Evolutionary conservation across 2,888 invertebrate genomes (phyloP).

Genomic region (Arrhopalites spinosus): DNA sequence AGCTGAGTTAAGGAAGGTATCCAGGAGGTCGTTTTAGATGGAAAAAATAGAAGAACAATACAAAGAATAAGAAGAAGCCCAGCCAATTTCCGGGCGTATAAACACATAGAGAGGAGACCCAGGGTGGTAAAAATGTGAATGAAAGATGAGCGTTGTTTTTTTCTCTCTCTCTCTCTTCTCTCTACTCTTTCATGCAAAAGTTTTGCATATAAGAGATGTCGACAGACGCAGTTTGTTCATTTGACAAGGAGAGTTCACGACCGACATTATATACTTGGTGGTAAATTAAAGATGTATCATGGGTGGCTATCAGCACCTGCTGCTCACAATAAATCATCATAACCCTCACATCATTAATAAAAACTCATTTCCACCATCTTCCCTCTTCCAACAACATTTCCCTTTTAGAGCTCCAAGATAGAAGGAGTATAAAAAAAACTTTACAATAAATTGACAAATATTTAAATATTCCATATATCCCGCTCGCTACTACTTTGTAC

Average conservation of each 20-base stretch:
- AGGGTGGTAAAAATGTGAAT: neutral
- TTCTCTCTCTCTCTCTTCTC: neutral
- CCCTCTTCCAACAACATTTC: neutral
- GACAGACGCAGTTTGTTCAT: too few species aligned
- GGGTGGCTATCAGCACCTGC: slow-evolving; percentile 12
- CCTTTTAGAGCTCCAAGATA: neutral
- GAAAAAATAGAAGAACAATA: too few species aligned
- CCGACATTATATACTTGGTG: neutral
- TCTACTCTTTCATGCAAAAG: neutral
- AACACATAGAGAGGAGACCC: neutral
- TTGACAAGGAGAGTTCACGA: neutral
- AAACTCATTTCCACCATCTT: neutral
- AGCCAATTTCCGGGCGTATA: too few species aligned
- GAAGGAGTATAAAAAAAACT: neutral
- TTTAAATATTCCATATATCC: too few species aligned
- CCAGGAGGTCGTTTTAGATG: too few species aligned
- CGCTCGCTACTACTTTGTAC: too few species aligned
- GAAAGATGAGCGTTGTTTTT: neutral
- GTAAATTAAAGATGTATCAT: neutral
- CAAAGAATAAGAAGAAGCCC: too few species aligned
- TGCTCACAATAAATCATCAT: slow-evolving; percentile 12
- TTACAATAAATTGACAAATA: too few species aligned
- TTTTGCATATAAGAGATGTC: neutral
- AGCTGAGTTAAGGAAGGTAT: too few species aligned
- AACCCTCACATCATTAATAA: too few species aligned